phyloP scores from a whole-genome alignment of 2,888 invertebrate species.

The Pelosia muscerda region DNA sequence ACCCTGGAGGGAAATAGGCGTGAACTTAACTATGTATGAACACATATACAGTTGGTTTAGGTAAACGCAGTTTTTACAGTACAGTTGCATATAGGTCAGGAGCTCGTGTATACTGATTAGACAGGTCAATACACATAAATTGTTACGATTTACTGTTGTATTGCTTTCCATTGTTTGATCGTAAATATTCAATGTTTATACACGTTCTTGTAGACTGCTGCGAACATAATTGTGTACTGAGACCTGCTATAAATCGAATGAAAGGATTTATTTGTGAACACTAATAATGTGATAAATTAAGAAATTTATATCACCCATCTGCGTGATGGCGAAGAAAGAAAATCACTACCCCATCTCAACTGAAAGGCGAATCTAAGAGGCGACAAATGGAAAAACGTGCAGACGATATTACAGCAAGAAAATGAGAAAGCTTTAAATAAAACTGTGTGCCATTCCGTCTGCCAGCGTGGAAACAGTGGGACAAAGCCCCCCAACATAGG shows the following conservation, averaged over 20 bases:
- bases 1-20: too few species aligned
- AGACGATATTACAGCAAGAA: too few species aligned
- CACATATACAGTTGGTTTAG: neutral
- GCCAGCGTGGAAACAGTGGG: too few species aligned
- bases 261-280: neutral
- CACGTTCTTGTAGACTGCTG: neutral
- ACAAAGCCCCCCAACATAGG: too few species aligned
- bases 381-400: too few species aligned
- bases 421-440: too few species aligned
- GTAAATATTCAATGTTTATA: neutral
- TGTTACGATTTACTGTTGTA: constrained; percentile 11
- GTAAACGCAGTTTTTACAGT: neutral
- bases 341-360: too few species aligned
- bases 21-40: too few species aligned
- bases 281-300: neutral
- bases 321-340: too few species aligned
- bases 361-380: too few species aligned
- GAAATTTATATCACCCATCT: neutral
- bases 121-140: constrained; percentile 18
- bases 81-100: constrained; percentile 4
- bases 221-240: neutral
- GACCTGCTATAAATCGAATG: neutral
- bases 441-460: too few species aligned
- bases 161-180: neutral
- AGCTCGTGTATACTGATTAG: constrained; percentile 1